phyloP scores from a whole-genome alignment of 2,888 invertebrate species.

The Drosophila ezoana region DNA sequence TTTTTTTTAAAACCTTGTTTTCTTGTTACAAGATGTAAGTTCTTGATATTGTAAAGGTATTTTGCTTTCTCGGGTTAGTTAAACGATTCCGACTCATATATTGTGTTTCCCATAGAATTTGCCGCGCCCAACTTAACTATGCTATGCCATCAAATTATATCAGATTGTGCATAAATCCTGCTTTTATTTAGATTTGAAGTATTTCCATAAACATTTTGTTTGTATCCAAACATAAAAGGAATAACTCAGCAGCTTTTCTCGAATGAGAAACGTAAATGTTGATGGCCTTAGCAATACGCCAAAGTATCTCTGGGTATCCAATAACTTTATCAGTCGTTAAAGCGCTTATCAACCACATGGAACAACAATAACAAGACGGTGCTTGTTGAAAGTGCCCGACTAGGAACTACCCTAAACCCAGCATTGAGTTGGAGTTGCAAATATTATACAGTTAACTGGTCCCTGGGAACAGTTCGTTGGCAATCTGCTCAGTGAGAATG shows the following conservation, averaged over 20 bases:
- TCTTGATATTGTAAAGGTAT: too few species aligned
- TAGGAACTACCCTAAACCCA: too few species aligned
- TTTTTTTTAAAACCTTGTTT: too few species aligned
- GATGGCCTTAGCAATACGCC: background rate
- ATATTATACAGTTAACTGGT: too few species aligned
- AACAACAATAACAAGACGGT: slow-evolving; percentile 1
- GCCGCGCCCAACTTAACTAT: background rate
- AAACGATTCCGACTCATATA: too few species aligned
- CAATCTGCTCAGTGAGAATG: too few species aligned
- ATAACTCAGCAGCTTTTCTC: background rate
- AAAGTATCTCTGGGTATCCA: background rate
- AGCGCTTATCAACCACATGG: slow-evolving; percentile 5
- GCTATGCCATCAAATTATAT: background rate
- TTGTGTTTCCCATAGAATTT: background rate
- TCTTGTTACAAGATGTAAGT: too few species aligned
- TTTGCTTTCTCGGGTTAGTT: too few species aligned
- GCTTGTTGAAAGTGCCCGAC: too few species aligned
- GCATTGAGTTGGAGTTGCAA: too few species aligned
- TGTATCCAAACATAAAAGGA: slow-evolving; percentile 6
- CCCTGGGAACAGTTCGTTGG: too few species aligned
- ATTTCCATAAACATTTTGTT: slow-evolving; percentile 17
- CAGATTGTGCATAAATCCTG: background rate
- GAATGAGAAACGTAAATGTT: slow-evolving; percentile 12
- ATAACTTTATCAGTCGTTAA: slow-evolving; percentile 15
- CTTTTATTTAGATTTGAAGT: slow-evolving; percentile 12